These are phyloP conservation scores for Carterocephalus palaemon DNA, from an alignment of 2,888 invertebrate species.

Conservation along the genomic window DNA sequence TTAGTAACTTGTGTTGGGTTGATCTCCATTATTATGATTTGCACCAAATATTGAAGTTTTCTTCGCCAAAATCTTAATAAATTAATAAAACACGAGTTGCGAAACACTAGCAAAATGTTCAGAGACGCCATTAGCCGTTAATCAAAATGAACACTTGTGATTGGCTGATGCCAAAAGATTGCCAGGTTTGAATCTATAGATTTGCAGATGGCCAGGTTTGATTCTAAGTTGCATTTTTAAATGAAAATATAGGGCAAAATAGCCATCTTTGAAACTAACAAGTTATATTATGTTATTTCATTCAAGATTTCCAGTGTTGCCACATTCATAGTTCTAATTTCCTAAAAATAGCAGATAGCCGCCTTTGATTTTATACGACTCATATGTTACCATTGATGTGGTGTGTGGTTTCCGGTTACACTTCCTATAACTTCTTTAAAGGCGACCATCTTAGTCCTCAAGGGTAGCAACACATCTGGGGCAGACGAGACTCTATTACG, in stretches of 20 bases:
- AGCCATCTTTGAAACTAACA: background rate
- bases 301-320: background rate
- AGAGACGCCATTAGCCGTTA: background rate
- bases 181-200: background rate
- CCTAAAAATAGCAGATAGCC: background rate
- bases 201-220: background rate
- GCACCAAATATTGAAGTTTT: background rate
- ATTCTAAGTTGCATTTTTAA: background rate
- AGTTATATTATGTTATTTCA: background rate
- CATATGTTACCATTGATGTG: no score
- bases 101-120: background rate
- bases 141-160: background rate
- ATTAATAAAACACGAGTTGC: background rate
- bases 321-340: background rate
- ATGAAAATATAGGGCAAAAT: background rate
- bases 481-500: no score
- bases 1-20: no score
- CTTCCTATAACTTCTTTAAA: no score
- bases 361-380: background rate
- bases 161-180: background rate
- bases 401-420: no score
- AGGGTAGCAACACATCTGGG: no score
- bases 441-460: no score
- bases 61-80: background rate
- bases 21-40: no score